A percentile compares a stretch with the other conserved stretches of the same genome.
Conservation (phyloP, 2,797 vertebrate species). For the Enteromius mattozi region DNA sequence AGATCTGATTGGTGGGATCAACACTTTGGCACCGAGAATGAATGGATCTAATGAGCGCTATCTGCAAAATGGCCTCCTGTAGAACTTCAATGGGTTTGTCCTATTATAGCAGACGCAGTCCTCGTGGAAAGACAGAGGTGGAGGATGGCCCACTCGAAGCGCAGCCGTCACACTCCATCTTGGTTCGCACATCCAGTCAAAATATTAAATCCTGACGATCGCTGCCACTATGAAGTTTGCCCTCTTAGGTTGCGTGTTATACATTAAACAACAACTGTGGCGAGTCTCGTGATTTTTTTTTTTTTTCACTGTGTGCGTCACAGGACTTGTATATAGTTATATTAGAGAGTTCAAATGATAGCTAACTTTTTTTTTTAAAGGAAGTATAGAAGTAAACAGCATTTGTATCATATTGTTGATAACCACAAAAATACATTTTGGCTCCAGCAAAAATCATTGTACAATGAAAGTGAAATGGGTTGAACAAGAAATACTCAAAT, state of each 20-base stretch:
- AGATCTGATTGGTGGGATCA: conserved; percentile 55
- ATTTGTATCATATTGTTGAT: not conserved
- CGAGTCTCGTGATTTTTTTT: not conserved
- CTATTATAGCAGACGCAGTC: conserved; percentile 44
- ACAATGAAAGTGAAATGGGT: too few species aligned
- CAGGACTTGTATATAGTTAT: not conserved
- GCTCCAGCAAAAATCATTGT: not conserved
- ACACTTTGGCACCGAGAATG: conserved; percentile 49
- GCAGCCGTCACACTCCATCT: conserved; percentile 2
- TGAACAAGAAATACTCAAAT: not conserved
- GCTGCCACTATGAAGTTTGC: not conserved
- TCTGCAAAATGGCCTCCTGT: conserved; percentile 53
- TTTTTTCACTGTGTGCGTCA: not conserved
- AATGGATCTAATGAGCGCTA: conserved; percentile 54
- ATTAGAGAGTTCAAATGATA: not conserved
- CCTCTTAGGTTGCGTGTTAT: not conserved
- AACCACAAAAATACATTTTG: not conserved
- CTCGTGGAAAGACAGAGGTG: conserved; percentile 44
- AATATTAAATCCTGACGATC: conserved; percentile 20
- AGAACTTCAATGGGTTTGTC: conserved; percentile 53
- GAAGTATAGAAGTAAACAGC: not conserved
- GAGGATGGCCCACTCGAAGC: conserved; percentile 21
- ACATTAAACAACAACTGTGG: not conserved
- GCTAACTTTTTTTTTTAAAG: not conserved
- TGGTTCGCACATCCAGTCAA: conserved; percentile 17